Evolutionary conservation across 2,888 invertebrate genomes (phyloP).

Genomic region (Heliconius erato): DNA sequence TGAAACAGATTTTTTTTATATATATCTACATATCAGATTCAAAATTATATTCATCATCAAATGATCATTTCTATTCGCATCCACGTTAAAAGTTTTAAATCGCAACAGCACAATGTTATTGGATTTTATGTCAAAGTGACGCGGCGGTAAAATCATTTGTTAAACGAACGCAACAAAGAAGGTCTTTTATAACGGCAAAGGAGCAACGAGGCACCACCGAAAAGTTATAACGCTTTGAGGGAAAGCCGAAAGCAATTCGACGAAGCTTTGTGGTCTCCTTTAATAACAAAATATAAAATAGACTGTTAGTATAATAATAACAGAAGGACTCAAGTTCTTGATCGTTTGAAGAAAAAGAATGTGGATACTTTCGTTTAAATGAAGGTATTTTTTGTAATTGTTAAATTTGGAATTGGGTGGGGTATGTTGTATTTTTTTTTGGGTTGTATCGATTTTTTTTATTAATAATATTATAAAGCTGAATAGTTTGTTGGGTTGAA

Average conservation of each 20-base stretch:
- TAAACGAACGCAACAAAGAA: conserved; percentile 30
- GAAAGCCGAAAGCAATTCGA: conserved; percentile 36
- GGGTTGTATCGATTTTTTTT: no score
- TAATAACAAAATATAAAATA: conserved; percentile 36
- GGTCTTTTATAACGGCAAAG: conserved; percentile 19
- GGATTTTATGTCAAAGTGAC: conserved; percentile 16
- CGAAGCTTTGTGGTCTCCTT: conserved; percentile 36
- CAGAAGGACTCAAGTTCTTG: conserved; percentile 1
- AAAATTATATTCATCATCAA: not conserved
- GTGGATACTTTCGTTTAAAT: not conserved
- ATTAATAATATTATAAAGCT: no score
- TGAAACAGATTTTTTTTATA: no score
- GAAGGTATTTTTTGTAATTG: not conserved
- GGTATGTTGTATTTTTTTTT: not conserved
- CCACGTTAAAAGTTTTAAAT: not conserved
- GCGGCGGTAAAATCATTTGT: conserved; percentile 27
- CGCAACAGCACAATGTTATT: not conserved
- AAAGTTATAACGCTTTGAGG: conserved; percentile 41
- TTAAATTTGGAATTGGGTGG: not conserved
- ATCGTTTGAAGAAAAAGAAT: not conserved
- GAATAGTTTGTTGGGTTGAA: no score
- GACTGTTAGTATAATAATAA: conserved; percentile 17
- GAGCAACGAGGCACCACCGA: conserved; percentile 12
- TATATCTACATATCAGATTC: not conserved
- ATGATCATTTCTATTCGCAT: not conserved